These are phyloP conservation scores for Aphelinus atriplicis DNA, from an alignment of 1,140 invertebrate species.

Conservation along the genomic window DNA sequence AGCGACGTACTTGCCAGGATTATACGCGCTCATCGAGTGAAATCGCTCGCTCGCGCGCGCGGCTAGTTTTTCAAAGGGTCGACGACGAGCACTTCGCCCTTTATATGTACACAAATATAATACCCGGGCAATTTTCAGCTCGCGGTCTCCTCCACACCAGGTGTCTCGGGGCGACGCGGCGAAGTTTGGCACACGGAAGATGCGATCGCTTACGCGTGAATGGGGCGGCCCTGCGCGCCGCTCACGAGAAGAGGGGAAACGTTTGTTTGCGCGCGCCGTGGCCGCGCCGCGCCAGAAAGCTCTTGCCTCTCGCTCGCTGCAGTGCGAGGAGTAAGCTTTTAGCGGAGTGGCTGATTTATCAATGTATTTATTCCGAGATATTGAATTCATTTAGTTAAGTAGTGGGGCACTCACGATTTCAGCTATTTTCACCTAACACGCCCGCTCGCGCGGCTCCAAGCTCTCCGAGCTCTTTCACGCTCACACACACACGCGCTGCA, in stretches of 20 bases:
- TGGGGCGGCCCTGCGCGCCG: not conserved
- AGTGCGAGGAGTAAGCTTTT: slow-evolving; percentile 66
- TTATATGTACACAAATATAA: too few relatives aligned
- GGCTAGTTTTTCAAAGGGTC: too few relatives aligned
- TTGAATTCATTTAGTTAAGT: slow-evolving; percentile 67
- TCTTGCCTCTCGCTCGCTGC: slow-evolving; percentile 45
- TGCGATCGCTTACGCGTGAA: slow-evolving; percentile 32
- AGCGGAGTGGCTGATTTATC: slow-evolving; percentile 67
- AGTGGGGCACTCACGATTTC: slow-evolving; percentile 48
- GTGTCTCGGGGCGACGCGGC: too few relatives aligned
- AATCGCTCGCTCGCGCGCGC: too few relatives aligned
- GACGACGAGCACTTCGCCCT: too few relatives aligned
- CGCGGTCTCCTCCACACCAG: too few relatives aligned
- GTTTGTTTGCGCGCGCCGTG: slow-evolving; percentile 59
- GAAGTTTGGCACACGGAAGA: slow-evolving; percentile 18
- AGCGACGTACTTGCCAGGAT: too few relatives aligned
- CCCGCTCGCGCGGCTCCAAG: too few relatives aligned
- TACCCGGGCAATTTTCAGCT: too few relatives aligned
- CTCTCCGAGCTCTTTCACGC: too few relatives aligned
- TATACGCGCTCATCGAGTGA: too few relatives aligned
- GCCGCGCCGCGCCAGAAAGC: slow-evolving; percentile 49
- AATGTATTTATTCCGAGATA: slow-evolving; percentile 68
- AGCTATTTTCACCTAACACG: slow-evolving; percentile 50
- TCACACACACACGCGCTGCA: too few relatives aligned
- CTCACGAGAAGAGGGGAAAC: slow-evolving; percentile 26